These are phyloP conservation scores for Cladorhizidae sp. DNA, from an alignment of 37 sponge, comb jelly and placozoan genomes.

Conservation along the genomic window DNA sequence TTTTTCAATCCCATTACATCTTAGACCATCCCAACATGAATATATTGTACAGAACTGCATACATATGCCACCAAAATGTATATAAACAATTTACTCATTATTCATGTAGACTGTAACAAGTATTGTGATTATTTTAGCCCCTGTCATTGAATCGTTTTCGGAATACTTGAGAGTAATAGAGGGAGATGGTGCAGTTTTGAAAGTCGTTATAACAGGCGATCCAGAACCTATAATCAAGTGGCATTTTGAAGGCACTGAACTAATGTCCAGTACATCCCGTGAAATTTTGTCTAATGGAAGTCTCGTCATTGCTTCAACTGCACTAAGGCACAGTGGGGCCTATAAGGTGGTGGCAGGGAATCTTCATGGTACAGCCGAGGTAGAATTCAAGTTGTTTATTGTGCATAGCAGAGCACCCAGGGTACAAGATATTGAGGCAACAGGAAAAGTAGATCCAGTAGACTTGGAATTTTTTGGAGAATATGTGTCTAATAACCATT, in stretches of 20 bases:
- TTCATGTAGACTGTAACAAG: no score
- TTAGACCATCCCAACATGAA: no score
- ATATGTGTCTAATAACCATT: slow-evolving; percentile 12
- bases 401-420: not conserved
- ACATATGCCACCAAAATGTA: no score
- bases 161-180: slow-evolving; percentile 1
- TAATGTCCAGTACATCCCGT: slow-evolving; percentile 4
- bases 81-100: no score
- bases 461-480: not conserved
- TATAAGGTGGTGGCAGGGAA: slow-evolving; percentile 26
- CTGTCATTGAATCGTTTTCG: slow-evolving; percentile 7
- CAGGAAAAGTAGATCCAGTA: not conserved
- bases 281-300: slow-evolving; percentile 9
- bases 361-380: slow-evolving; percentile 17
- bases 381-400: not conserved
- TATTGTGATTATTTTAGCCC: not conserved
- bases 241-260: not conserved
- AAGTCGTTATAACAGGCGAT: slow-evolving; percentile 12
- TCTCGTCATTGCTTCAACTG: not conserved
- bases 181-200: slow-evolving; percentile 16
- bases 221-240: slow-evolving; percentile 25
- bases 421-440: not conserved
- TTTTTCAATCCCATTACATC: no score
- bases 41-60: no score
- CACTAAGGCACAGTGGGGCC: slow-evolving; percentile 10